phyloP scores from a whole-genome alignment of 2,797 vertebrate genomes.

The Spondyliosoma cantharus region DNA sequence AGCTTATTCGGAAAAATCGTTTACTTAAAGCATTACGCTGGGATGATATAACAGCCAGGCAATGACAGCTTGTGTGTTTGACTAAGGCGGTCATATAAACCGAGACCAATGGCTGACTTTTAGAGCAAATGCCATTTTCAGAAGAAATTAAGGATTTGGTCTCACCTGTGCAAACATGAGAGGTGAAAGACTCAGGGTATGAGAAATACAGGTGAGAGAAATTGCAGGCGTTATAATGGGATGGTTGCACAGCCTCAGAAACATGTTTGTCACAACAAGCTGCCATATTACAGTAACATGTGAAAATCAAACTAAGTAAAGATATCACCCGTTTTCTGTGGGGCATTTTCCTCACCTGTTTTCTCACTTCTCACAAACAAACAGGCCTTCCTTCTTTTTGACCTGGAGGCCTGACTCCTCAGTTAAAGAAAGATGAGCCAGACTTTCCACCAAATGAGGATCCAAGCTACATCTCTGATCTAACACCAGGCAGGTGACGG shows the following conservation, averaged over 20 bases:
- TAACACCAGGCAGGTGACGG: conserved; percentile 13
- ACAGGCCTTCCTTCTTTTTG: conserved; percentile 3
- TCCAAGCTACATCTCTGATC: conserved; percentile 24
- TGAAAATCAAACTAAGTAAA: conserved; percentile 29
- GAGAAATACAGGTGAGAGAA: conserved; percentile 16
- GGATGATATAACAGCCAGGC: conserved; percentile 58
- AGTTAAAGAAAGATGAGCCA: conserved; percentile 23
- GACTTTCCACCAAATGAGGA: neutral
- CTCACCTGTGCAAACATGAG: conserved; percentile 54
- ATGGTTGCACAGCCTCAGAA: conserved; percentile 31
- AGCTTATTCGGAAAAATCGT: conserved; percentile 63
- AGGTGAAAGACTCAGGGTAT: conserved; percentile 16
- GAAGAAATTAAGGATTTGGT: conserved; percentile 56
- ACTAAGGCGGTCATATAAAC: conserved; percentile 58
- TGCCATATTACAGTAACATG: conserved; percentile 17
- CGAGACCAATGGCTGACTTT: conserved; percentile 31
- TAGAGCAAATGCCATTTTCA: conserved; percentile 42
- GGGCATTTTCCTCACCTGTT: conserved; percentile 37
- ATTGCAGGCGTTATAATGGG: conserved; percentile 20
- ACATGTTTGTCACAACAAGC: conserved; percentile 35
- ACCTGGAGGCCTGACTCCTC: neutral
- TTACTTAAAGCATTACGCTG: conserved; percentile 65
- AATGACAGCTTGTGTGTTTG: conserved; percentile 62
- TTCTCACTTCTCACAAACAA: conserved; percentile 20
- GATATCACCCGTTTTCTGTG: conserved; percentile 30